These are phyloP conservation scores for Limnephilus marmoratus DNA, from an alignment of 2,888 invertebrate genomes.

Conservation along the genomic window DNA sequence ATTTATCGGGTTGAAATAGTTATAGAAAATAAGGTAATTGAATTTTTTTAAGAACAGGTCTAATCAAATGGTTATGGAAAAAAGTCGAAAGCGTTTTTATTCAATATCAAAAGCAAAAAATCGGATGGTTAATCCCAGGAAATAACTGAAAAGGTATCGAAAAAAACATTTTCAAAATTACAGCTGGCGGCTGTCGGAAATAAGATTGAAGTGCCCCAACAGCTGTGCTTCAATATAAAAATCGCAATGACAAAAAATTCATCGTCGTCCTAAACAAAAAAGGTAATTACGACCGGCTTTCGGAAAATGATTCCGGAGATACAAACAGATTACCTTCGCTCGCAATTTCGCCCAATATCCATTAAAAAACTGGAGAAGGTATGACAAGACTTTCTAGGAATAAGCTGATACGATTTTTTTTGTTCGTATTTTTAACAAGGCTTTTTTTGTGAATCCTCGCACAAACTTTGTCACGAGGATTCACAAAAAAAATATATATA, in stretches of 20 bases:
- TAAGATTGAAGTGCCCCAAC: not conserved
- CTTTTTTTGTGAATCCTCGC: not conserved
- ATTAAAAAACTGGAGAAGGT: not conserved
- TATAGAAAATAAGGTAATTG: no score
- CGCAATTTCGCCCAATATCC: conserved; percentile 22
- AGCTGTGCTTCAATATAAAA: conserved; percentile 7
- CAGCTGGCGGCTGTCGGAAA: not conserved
- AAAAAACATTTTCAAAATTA: no score
- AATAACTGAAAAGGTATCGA: no score
- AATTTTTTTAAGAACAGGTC: no score
- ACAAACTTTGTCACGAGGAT: no score
- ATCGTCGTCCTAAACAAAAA: conserved; percentile 13
- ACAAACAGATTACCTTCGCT: conserved; percentile 49
- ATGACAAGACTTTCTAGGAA: not conserved
- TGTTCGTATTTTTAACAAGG: not conserved
- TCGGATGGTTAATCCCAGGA: no score
- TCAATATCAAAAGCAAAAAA: no score
- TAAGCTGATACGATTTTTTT: not conserved
- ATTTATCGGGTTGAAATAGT: no score
- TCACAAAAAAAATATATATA: no score
- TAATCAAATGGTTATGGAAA: no score
- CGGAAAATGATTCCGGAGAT: conserved; percentile 27
- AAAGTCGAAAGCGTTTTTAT: no score
- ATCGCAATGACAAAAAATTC: not conserved
- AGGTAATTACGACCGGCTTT: conserved; percentile 46